phyloP scores from a whole-genome alignment of 2,797 vertebrate species.

The Hafferia zeledoni region DNA sequence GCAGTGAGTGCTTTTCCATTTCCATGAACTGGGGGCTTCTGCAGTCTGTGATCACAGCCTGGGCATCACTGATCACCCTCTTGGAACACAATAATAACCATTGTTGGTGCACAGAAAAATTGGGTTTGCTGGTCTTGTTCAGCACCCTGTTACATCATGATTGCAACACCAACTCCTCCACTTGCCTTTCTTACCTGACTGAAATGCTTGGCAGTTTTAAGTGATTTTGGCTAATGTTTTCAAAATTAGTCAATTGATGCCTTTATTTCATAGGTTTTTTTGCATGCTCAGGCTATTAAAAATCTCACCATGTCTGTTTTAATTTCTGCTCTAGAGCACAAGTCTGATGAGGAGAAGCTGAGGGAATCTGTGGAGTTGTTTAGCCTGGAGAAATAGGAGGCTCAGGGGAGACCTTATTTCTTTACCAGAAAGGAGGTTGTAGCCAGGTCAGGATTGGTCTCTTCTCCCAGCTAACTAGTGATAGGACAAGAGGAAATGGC shows the following conservation, averaged over 20 bases:
- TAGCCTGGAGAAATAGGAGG: not conserved
- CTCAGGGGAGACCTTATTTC: not conserved
- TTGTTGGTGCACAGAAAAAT: too few species aligned
- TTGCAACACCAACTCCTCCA: not conserved
- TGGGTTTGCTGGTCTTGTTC: not conserved
- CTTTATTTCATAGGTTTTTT: not conserved
- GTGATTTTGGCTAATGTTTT: not conserved
- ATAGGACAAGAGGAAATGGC: not conserved
- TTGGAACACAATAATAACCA: not conserved
- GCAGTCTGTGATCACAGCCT: not conserved
- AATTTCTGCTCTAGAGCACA: not conserved
- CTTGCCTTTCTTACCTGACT: not conserved
- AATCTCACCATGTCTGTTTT: not conserved
- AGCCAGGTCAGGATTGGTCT: accelerated
- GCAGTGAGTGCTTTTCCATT: not conserved
- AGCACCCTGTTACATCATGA: not conserved
- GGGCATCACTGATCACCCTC: not conserved
- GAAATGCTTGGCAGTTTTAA: not conserved
- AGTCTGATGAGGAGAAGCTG: not conserved
- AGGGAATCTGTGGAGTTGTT: not conserved
- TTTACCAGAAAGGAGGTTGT: not conserved
- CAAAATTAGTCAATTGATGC: not conserved
- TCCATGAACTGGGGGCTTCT: not conserved
- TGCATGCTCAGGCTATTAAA: not conserved
- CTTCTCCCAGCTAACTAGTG: not conserved